Evolutionary conservation across 2,797 vertebrate genomes (phyloP).

Genomic region (Novumbra hubbsi): DNA sequence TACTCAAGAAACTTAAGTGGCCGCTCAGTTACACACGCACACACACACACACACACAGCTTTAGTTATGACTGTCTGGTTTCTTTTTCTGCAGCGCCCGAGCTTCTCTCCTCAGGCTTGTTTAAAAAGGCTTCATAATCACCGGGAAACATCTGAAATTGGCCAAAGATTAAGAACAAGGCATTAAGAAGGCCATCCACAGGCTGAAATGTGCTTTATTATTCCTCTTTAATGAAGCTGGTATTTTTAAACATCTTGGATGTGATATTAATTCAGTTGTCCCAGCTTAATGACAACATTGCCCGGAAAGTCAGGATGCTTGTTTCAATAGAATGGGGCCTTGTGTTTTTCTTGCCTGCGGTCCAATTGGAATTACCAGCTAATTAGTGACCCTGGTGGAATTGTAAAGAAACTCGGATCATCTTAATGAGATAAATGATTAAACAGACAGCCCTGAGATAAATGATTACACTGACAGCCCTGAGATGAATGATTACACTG

Average conservation of each 20-base stretch:
- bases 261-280: slow-evolving; percentile 24
- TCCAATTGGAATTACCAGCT: slow-evolving; percentile 54
- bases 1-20: slow-evolving; percentile 74
- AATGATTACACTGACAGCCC: neutral
- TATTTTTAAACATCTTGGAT: slow-evolving; percentile 38
- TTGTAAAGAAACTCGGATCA: neutral
- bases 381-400: slow-evolving; percentile 47
- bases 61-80: slow-evolving; percentile 70
- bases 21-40: slow-evolving; percentile 65
- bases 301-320: slow-evolving; percentile 57
- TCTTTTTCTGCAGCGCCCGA: slow-evolving; percentile 52
- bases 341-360: slow-evolving; percentile 54
- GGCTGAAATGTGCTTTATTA: slow-evolving; percentile 53
- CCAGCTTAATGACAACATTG: slow-evolving; percentile 50
- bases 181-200: slow-evolving; percentile 35
- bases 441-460: no score
- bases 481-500: neutral
- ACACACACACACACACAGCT: slow-evolving; percentile 19
- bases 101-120: slow-evolving; percentile 63
- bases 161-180: slow-evolving; percentile 19
- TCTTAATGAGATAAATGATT: neutral
- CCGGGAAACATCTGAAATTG: slow-evolving; percentile 16
- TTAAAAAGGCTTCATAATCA: slow-evolving; percentile 57
- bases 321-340: slow-evolving; percentile 49
- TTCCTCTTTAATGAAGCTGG: slow-evolving; percentile 34